Percentiles rank a stretch among this genome's conserved stretches.
These are phyloP conservation scores for Varanus komodoensis DNA, from an alignment of 2,113 vertebrate species.

Conservation along the genomic window DNA sequence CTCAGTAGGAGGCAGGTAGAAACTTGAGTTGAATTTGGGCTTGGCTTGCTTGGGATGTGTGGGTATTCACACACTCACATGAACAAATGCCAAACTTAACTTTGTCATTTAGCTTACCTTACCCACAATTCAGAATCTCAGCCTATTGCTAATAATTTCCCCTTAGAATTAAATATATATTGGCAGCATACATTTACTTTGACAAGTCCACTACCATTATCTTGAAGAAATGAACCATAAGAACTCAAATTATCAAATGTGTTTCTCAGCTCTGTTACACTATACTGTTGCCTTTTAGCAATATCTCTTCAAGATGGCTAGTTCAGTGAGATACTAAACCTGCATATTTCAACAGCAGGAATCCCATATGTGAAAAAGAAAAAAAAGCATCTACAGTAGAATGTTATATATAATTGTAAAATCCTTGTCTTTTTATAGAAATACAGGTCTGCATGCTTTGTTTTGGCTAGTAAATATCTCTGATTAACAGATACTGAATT, in stretches of 20 bases:
- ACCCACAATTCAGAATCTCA: not conserved
- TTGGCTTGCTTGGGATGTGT: not conserved
- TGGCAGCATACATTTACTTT: not conserved
- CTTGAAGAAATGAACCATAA: not conserved
- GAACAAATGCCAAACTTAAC: not conserved
- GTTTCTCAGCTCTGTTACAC: not conserved
- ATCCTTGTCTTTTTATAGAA: not conserved
- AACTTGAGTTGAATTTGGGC: too few relatives aligned
- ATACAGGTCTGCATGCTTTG: not conserved
- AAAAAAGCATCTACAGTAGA: not conserved
- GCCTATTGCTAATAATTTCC: not conserved
- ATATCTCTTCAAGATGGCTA: not conserved
- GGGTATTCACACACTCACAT: too few relatives aligned
- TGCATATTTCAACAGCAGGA: not conserved
- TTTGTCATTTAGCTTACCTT: too few relatives aligned
- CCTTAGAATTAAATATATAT: not conserved
- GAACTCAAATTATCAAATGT: not conserved
- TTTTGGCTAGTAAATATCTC: not conserved
- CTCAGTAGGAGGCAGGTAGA: too few relatives aligned
- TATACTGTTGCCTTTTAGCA: not conserved
- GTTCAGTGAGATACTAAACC: not conserved
- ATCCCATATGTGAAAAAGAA: not conserved
- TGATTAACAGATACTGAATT: not conserved
- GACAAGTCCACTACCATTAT: not conserved
- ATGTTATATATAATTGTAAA: not conserved